phyloP scores from a whole-genome alignment of 2,888 invertebrate species.

The Eumacrocentrus americanus region DNA sequence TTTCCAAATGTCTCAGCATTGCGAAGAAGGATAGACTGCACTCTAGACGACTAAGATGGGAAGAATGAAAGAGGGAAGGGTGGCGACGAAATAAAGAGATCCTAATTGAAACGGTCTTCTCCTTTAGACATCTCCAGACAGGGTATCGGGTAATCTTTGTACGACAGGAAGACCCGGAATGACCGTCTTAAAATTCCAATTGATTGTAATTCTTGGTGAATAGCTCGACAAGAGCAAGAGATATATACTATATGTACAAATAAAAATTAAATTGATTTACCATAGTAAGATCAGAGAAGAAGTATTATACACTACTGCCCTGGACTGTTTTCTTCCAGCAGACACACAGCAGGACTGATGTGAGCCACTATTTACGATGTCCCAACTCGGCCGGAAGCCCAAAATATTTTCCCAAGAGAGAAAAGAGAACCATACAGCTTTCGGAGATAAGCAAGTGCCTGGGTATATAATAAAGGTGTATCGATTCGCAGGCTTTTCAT shows the following conservation, averaged over 20 bases:
- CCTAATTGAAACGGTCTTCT: constrained; percentile 36
- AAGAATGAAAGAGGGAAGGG: constrained; percentile 16
- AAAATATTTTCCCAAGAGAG: constrained; percentile 25
- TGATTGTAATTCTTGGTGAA: constrained; percentile 19
- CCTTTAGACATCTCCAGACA: neutral
- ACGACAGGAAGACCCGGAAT: constrained; percentile 15
- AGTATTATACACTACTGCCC: no score
- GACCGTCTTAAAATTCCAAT: constrained; percentile 27
- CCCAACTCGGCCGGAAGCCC: constrained; percentile 38
- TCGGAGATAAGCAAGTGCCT: constrained; percentile 56
- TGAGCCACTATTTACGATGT: constrained; percentile 51
- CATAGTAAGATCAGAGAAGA: no score
- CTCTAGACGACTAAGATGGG: neutral
- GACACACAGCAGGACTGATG: neutral
- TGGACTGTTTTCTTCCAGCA: no score
- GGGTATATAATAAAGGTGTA: constrained; percentile 58
- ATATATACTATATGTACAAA: no score
- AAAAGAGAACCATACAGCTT: constrained; percentile 13
- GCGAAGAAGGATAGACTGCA: constrained; percentile 19
- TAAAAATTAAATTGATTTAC: no score
- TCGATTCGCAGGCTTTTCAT: constrained; percentile 60
- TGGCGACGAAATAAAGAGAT: constrained; percentile 33
- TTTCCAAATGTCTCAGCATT: constrained; percentile 14
- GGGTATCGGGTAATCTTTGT: constrained; percentile 22
- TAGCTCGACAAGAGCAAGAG: no score